phyloP scores from a whole-genome alignment of 2,797 vertebrate species.

The Otolemur crassicaudatus region DNA sequence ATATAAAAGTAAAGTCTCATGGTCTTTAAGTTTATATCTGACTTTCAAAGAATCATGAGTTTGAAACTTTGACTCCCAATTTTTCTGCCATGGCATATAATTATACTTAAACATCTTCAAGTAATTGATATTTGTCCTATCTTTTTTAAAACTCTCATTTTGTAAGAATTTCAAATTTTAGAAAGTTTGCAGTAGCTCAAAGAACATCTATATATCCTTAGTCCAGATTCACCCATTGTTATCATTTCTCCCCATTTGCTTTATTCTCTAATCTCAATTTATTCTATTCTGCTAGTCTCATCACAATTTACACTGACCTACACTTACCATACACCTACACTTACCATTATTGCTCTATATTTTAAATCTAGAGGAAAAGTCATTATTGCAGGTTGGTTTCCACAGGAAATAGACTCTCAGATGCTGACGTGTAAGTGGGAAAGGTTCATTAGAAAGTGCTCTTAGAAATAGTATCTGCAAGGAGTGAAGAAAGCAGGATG shows the following conservation, averaged over 20 bases:
- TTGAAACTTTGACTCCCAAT: neutral
- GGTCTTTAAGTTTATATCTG: neutral
- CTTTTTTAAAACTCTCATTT: neutral
- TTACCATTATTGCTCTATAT: neutral
- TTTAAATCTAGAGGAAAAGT: neutral
- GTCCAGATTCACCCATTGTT: neutral
- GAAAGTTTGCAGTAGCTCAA: neutral
- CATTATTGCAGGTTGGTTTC: neutral
- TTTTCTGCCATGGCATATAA: neutral
- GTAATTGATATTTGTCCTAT: neutral
- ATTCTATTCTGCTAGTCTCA: neutral
- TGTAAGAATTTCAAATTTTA: constrained; percentile 48
- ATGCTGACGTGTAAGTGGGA: neutral
- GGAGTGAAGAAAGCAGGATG: neutral
- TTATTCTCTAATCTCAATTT: neutral
- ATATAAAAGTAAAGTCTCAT: neutral
- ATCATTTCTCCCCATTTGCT: neutral
- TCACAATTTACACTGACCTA: too few relatives aligned
- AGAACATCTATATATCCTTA: neutral
- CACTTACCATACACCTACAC: neutral
- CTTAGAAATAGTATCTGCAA: neutral
- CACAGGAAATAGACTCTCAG: neutral
- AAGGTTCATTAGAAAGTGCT: neutral
- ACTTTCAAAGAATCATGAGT: neutral
- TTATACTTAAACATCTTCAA: neutral